A percentile compares a stretch with the other conserved stretches of the same genome.
Evolutionary conservation across 2,888 invertebrate genomes (phyloP).

Genomic region (Ichneumoninae sp.): DNA sequence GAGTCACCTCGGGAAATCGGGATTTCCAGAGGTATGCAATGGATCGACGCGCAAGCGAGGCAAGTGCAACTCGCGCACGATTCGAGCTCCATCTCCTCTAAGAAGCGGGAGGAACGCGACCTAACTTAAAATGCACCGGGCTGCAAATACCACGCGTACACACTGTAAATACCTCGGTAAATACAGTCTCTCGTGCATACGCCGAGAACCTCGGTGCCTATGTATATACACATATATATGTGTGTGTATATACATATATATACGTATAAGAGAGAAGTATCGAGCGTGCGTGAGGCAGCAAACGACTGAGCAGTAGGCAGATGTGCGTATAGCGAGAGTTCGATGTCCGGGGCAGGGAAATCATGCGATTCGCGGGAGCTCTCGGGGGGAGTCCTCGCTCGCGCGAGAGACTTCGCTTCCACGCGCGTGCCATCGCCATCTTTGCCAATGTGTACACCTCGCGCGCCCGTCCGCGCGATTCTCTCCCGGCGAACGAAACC

Average conservation of each 20-base stretch:
- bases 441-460: slow-evolving; percentile 19
- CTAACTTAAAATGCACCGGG: slow-evolving; percentile 55
- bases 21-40: slow-evolving; percentile 9
- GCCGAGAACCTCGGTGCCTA: background rate
- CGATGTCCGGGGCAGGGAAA: slow-evolving; percentile 78
- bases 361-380: slow-evolving; percentile 71
- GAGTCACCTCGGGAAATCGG: slow-evolving; percentile 14
- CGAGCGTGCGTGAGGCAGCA: slow-evolving; percentile 39
- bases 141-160: slow-evolving; percentile 56
- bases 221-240: background rate
- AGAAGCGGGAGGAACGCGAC: slow-evolving; percentile 53
- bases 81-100: slow-evolving; percentile 7
- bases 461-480: slow-evolving; percentile 14
- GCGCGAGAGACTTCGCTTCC: slow-evolving; percentile 25
- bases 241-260: background rate
- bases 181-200: slow-evolving; percentile 28
- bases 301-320: slow-evolving; percentile 55
- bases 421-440: slow-evolving; percentile 52
- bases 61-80: background rate
- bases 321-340: slow-evolving; percentile 71
- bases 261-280: background rate
- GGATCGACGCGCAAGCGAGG: background rate
- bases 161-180: slow-evolving; percentile 54
- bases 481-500: background rate
- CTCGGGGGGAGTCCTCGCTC: slow-evolving; percentile 42